Conservation (phyloP, 1,140 invertebrate genomes). For the Teleopsis dalmanni region DNA sequence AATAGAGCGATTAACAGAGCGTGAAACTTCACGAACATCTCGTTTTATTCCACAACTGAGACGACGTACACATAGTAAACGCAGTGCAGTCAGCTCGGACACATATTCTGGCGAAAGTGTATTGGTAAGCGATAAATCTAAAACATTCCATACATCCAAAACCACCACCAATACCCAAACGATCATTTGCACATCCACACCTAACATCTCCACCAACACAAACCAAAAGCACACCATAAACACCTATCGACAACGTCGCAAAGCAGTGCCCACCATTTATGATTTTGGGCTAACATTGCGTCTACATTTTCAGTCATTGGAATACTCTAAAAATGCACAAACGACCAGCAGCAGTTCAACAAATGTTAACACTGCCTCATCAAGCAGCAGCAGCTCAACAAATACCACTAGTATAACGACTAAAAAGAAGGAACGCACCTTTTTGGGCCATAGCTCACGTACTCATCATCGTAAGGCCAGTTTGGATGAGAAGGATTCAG, state of each 20-base stretch:
- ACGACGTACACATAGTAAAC: conserved; percentile 32
- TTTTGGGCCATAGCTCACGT: conserved; percentile 13
- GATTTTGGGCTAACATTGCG: conserved; percentile 35
- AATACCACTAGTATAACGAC: conserved; percentile 12
- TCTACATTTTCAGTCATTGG: conserved; percentile 40
- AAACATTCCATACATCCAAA: conserved; percentile 9
- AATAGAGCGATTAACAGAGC: conserved; percentile 50
- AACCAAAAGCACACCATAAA: conserved; percentile 8
- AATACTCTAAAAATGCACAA: conserved; percentile 32
- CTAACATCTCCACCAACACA: conserved; percentile 13
- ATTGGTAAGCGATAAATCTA: conserved; percentile 33
- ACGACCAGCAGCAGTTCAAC: conserved; percentile 33
- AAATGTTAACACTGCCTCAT: conserved; percentile 31
- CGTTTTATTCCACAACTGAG: conserved; percentile 36
- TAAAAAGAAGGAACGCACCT: conserved; percentile 13
- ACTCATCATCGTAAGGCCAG: conserved; percentile 29
- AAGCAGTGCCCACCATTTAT: conserved; percentile 37
- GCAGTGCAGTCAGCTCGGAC: conserved; percentile 33
- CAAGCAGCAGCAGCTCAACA: conserved; percentile 15
- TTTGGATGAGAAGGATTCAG: conserved; percentile 38
- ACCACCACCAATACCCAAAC: conserved; percentile 8
- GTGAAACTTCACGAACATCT: conserved; percentile 44
- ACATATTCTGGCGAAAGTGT: conserved; percentile 41
- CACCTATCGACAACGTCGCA: conserved; percentile 22
- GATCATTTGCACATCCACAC: conserved; percentile 8